These are phyloP conservation scores for Himantopus leucocephalus DNA, from an alignment of 2,113 vertebrate species.

Conservation along the genomic window DNA sequence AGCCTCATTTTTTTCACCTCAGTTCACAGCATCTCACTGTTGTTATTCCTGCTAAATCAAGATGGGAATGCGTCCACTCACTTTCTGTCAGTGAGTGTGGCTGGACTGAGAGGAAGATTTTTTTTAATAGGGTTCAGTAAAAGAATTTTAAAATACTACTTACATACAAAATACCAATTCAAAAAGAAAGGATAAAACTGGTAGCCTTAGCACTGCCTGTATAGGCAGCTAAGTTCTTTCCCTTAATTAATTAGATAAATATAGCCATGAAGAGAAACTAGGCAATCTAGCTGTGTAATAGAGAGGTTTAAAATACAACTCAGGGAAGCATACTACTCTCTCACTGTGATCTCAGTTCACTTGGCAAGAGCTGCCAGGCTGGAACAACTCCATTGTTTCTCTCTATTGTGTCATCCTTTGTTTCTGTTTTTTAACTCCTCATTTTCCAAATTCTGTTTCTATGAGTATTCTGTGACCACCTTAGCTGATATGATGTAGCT, in stretches of 20 bases:
- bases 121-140: neutral
- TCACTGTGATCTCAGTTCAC: conserved; percentile 24
- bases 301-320: neutral
- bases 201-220: neutral
- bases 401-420: conserved; percentile 14
- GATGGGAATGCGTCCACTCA: neutral
- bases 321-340: neutral
- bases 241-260: neutral
- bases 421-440: conserved; percentile 41
- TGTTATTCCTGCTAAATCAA: neutral
- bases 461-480: neutral
- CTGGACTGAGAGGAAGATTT: neutral
- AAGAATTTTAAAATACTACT: neutral
- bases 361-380: conserved; percentile 49
- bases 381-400: conserved; percentile 42
- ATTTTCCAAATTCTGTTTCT: neutral
- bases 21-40: neutral
- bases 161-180: neutral
- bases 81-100: neutral
- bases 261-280: neutral
- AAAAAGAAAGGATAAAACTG: neutral
- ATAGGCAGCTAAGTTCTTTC: neutral
- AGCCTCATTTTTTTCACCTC: neutral
- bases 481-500: neutral
- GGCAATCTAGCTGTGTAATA: neutral